Percentiles rank a stretch among this genome's conserved stretches.
Conservation (phyloP, 1,140 invertebrate genomes). For the Cyrtorhinus lividipennis region DNA sequence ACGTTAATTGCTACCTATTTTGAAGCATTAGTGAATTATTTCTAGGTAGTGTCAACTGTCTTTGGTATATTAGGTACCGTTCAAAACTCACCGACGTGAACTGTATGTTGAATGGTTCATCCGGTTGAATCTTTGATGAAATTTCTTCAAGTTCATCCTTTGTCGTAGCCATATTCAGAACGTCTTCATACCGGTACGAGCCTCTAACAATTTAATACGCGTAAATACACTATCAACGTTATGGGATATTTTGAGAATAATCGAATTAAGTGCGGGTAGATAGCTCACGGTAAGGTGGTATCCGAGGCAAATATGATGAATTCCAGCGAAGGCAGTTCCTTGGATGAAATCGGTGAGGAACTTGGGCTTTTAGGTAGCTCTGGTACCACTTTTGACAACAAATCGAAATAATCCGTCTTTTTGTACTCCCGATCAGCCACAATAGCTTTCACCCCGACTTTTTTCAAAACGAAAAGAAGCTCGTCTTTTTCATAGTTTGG, state of each 20-base stretch:
- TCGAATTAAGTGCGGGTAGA: background rate
- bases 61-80: too few relatives aligned
- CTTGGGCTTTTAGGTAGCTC: conserved; percentile 19
- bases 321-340: conserved; percentile 33
- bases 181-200: conserved; percentile 40
- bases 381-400: conserved; percentile 34
- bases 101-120: conserved; percentile 61
- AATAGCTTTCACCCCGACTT: conserved; percentile 57
- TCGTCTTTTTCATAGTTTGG: conserved; percentile 64
- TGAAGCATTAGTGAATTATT: too few relatives aligned
- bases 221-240: too few relatives aligned
- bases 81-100: conserved; percentile 71
- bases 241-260: background rate
- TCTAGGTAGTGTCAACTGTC: too few relatives aligned
- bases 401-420: conserved; percentile 55
- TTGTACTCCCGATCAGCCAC: conserved; percentile 49
- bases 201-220: too few relatives aligned
- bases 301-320: conserved; percentile 39
- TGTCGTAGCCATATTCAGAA: conserved; percentile 32
- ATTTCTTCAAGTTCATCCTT: conserved; percentile 33
- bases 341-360: conserved; percentile 14
- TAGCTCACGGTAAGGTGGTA: conserved; percentile 35
- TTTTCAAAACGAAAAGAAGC: conserved; percentile 62
- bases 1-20: too few relatives aligned
- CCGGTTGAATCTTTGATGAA: conserved; percentile 41